Percentiles rank a stretch among this genome's conserved stretches.
These are phyloP conservation scores for Pogonus chalceus DNA, from an alignment of 1,140 invertebrate species.

Conservation along the genomic window DNA sequence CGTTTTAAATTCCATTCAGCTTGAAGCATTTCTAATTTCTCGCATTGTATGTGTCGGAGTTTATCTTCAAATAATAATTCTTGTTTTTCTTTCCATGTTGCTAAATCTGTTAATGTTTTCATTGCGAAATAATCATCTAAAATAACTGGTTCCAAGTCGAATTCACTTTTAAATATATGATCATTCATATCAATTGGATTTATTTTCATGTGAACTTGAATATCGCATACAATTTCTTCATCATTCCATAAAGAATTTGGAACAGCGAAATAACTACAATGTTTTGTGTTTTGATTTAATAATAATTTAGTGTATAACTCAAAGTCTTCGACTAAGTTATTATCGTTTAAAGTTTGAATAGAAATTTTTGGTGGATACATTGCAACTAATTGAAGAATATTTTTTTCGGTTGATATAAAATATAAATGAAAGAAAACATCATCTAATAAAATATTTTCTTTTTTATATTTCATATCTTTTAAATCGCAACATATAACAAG, in stretches of 20 bases:
- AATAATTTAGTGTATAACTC: conserved; percentile 11
- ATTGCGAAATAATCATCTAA: conserved; percentile 38
- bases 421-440: conserved; percentile 36
- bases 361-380: conserved; percentile 36
- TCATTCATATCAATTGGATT: no score
- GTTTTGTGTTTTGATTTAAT: neutral
- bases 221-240: conserved; percentile 22
- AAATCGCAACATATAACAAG: conserved; percentile 9
- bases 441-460: conserved; percentile 31
- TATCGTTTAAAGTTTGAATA: conserved; percentile 29
- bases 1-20: conserved; percentile 23
- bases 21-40: conserved; percentile 33
- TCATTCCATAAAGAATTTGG: neutral
- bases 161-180: conserved; percentile 4
- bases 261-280: neutral
- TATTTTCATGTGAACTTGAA: conserved; percentile 29
- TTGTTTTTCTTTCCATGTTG: conserved; percentile 42
- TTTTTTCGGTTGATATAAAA: conserved; percentile 34
- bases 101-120: conserved; percentile 42
- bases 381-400: conserved; percentile 33
- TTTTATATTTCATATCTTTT: conserved; percentile 10
- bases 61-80: conserved; percentile 39
- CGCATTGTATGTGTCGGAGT: conserved; percentile 33
- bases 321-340: conserved; percentile 15
- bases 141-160: conserved; percentile 33